phyloP scores from a whole-genome alignment of 1,140 invertebrate species.

The Drosophila seguyi region DNA sequence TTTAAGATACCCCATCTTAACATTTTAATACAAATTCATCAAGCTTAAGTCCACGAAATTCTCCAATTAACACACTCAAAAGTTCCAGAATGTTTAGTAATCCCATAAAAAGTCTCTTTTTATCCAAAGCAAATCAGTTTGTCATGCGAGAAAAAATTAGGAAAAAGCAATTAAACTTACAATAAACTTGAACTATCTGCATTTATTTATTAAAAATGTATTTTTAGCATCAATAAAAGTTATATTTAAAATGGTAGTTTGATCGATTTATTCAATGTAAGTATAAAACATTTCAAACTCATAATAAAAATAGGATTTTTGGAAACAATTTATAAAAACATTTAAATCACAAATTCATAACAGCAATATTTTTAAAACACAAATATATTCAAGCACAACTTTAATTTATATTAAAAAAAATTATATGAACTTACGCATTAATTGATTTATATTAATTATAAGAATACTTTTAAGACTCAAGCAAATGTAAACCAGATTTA shows the following conservation, averaged over 20 bases:
- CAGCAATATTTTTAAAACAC: too few relatives aligned
- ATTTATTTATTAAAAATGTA: not conserved
- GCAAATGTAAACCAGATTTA: not conserved
- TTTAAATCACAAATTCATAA: too few relatives aligned
- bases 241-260: not conserved
- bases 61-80: constrained; percentile 7
- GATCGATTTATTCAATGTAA: not conserved
- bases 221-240: not conserved
- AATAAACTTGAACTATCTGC: not conserved
- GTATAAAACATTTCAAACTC: not conserved
- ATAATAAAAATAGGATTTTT: not conserved
- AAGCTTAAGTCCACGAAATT: not conserved
- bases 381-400: too few relatives aligned
- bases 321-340: too few relatives aligned
- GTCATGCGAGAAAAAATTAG: not conserved
- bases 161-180: not conserved
- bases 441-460: too few relatives aligned
- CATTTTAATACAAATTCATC: not conserved
- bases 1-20: not conserved
- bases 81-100: constrained; percentile 2
- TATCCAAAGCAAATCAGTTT: not conserved
- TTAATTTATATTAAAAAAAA: too few relatives aligned
- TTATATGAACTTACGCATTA: too few relatives aligned
- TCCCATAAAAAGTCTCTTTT: constrained; percentile 2
- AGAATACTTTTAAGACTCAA: too few relatives aligned